A percentile compares a stretch with the other conserved stretches of the same genome.
phyloP scores from a whole-genome alignment of 2,113 vertebrate species.

The Grantiella picta region DNA sequence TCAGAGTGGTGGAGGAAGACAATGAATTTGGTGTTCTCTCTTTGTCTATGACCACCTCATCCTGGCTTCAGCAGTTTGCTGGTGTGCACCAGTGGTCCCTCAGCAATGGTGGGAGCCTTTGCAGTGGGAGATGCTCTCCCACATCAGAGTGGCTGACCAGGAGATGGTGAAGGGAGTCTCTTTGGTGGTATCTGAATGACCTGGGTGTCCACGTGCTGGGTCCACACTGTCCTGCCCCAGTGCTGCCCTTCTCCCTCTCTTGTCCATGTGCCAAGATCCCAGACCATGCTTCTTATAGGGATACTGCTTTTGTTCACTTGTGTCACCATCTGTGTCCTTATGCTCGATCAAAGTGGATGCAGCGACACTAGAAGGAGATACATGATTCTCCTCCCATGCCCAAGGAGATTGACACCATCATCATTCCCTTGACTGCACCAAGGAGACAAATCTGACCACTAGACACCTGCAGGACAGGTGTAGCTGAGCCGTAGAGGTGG shows the following conservation, averaged over 20 bases:
- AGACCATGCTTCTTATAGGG: background rate
- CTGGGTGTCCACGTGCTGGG: rapidly evolving
- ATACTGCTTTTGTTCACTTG: background rate
- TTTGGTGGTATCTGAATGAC: background rate
- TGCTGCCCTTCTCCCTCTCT: background rate
- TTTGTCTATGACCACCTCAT: background rate
- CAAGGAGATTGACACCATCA: background rate
- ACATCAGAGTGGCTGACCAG: background rate
- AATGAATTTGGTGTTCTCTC: background rate
- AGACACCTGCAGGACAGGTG: background rate
- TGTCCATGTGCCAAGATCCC: rapidly evolving
- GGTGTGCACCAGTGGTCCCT: background rate
- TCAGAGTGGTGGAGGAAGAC: background rate
- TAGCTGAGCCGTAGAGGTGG: background rate
- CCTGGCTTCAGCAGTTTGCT: background rate
- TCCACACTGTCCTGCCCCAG: background rate
- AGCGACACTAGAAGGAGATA: rapidly evolving
- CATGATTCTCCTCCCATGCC: rapidly evolving
- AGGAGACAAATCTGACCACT: background rate
- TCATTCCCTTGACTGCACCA: background rate
- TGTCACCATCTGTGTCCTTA: background rate
- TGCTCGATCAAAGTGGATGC: background rate
- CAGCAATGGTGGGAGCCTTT: background rate
- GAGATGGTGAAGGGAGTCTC: background rate
- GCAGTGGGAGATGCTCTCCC: background rate